Evolutionary conservation across 2,113 vertebrate genomes (phyloP).

Genomic region (Syngnathus typhle): DNA sequence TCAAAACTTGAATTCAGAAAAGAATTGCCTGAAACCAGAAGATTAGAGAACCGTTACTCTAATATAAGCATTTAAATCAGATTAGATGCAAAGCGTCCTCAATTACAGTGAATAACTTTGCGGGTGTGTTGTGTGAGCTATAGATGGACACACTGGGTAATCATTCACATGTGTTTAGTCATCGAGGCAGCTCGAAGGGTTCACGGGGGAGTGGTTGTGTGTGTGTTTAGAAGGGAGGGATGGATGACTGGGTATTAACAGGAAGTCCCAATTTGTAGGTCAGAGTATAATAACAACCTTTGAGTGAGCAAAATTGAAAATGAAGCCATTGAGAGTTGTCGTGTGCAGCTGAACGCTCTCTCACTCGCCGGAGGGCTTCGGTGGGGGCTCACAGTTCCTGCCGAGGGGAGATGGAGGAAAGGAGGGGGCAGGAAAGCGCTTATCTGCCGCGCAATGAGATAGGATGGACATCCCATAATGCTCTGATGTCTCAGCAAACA

Average conservation of each 20-base stretch:
- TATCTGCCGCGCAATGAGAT: conserved; percentile 49
- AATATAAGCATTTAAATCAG: not conserved
- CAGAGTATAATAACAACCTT: conserved; percentile 67
- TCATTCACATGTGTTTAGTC: conserved; percentile 58
- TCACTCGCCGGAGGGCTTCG: not conserved
- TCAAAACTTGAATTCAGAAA: no score
- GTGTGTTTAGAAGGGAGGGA: conserved; percentile 6
- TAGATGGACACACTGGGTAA: conserved; percentile 34
- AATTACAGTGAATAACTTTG: conserved; percentile 23
- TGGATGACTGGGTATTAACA: conserved; percentile 61
- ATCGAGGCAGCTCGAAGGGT: not conserved
- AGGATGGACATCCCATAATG: not conserved
- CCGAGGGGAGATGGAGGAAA: conserved; percentile 36
- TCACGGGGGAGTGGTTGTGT: conserved; percentile 33
- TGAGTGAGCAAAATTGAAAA: conserved; percentile 67
- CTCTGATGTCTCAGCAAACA: not conserved
- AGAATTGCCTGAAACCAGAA: not conserved
- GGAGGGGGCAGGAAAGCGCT: conserved; percentile 54
- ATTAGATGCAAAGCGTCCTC: conserved; percentile 9
- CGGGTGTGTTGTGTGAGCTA: conserved; percentile 4
- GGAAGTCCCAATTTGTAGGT: conserved; percentile 70
- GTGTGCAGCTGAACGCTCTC: conserved; percentile 58
- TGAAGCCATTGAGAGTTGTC: conserved; percentile 60
- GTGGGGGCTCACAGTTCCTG: conserved; percentile 57
- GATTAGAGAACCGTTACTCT: not conserved